These are phyloP conservation scores for Poecilia wingei DNA, from an alignment of 2,797 vertebrate genomes.

Conservation along the genomic window DNA sequence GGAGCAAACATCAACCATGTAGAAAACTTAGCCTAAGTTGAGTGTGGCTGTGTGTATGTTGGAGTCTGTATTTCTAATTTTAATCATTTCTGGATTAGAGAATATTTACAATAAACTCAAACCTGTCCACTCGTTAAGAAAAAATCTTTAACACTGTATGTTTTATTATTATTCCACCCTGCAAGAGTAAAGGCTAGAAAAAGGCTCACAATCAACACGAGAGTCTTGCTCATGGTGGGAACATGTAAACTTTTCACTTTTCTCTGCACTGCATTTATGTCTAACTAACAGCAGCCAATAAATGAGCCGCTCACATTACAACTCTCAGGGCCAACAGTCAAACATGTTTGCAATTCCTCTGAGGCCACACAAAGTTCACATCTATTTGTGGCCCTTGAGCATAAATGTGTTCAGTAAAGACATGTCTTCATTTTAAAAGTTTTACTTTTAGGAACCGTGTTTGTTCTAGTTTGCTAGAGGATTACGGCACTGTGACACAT, in stretches of 20 bases:
- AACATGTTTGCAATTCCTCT: constrained; percentile 32
- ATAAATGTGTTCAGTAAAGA: constrained; percentile 18
- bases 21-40: neutral
- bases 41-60: neutral
- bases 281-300: constrained; percentile 41
- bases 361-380: constrained; percentile 55
- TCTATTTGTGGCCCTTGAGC: constrained; percentile 23
- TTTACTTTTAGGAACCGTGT: neutral
- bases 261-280: constrained; percentile 19
- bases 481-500: neutral
- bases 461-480: neutral
- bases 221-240: neutral
- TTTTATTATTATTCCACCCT: neutral
- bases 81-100: neutral
- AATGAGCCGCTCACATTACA: constrained; percentile 39
- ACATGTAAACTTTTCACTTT: neutral
- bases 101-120: neutral
- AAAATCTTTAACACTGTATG: neutral
- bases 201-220: neutral
- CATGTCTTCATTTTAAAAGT: constrained; percentile 4
- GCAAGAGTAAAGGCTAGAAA: neutral
- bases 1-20: neutral
- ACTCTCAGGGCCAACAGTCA: constrained; percentile 43
- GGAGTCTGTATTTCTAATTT: neutral
- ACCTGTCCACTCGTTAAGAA: neutral